Conservation (phyloP, 2,797 vertebrate genomes). For the Limnodromus scolopaceus region DNA sequence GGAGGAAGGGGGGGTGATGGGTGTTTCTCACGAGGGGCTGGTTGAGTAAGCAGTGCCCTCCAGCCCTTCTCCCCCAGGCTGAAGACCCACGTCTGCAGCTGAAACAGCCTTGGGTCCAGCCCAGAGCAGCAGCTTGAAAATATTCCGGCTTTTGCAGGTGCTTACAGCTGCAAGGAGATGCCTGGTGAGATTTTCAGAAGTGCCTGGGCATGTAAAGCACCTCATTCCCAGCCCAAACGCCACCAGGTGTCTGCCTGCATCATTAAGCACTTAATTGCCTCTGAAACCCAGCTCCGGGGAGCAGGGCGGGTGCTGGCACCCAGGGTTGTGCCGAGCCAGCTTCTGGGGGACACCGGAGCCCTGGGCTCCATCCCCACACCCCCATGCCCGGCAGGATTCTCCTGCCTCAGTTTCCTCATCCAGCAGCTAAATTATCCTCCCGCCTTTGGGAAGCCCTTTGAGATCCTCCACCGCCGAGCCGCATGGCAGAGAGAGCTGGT, state of each 20-base stretch:
- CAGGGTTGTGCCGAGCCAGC: fast-evolving
- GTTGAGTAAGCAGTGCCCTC: background rate
- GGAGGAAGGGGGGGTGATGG: background rate
- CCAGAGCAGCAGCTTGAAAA: background rate
- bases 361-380: fast-evolving
- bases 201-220: slow-evolving; percentile 35
- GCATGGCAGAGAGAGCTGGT: fast-evolving
- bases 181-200: background rate
- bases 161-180: background rate
- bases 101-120: background rate
- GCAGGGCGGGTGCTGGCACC: fast-evolving
- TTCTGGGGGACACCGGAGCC: fast-evolving
- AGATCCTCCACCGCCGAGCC: fast-evolving
- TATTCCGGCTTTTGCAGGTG: background rate
- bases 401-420: slow-evolving; percentile 1
- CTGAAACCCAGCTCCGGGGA: slow-evolving; percentile 11
- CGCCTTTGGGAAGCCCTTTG: background rate
- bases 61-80: background rate
- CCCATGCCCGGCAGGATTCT: background rate
- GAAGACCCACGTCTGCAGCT: background rate
- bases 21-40: background rate
- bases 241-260: slow-evolving; percentile 56
- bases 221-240: slow-evolving; percentile 52
- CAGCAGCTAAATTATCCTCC: background rate
- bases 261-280: slow-evolving; percentile 51